Evolutionary conservation across 1,140 invertebrate species (phyloP).

Genomic region (Globodera rostochiensis): DNA sequence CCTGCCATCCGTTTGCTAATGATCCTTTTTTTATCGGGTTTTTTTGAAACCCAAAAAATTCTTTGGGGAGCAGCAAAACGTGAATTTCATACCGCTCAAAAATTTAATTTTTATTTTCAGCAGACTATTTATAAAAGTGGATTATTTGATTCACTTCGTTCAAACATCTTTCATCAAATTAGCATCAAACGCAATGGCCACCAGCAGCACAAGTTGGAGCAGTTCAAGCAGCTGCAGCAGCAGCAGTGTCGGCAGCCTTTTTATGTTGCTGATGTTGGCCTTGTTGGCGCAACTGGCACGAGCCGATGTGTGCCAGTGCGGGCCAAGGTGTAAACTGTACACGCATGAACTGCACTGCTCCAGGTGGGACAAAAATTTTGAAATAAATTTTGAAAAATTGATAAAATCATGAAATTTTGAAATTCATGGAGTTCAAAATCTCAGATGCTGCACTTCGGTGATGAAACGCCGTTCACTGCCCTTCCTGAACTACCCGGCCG

Average conservation of each 20-base stretch:
- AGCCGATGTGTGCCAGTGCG: constrained; percentile 27
- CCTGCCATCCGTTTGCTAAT: background rate
- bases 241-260: background rate
- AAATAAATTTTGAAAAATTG: background rate
- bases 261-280: constrained; percentile 13
- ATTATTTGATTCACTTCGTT: too few species aligned
- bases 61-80: background rate
- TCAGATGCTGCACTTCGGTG: constrained; percentile 25
- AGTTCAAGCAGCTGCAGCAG: background rate
- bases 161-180: too few species aligned
- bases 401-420: too few species aligned
- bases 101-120: background rate
- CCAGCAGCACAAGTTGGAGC: background rate
- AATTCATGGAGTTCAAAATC: background rate
- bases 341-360: constrained; percentile 12
- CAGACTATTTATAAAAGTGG: background rate
- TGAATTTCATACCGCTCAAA: background rate
- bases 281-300: background rate
- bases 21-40: background rate
- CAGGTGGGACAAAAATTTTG: constrained; percentile 3
- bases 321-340: constrained; percentile 8
- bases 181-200: background rate
- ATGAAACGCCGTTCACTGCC: constrained; percentile 26
- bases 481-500: constrained; percentile 5
- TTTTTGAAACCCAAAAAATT: background rate